Evolutionary conservation across 2,113 vertebrate genomes (phyloP).

Genomic region (Tichodroma muraria): DNA sequence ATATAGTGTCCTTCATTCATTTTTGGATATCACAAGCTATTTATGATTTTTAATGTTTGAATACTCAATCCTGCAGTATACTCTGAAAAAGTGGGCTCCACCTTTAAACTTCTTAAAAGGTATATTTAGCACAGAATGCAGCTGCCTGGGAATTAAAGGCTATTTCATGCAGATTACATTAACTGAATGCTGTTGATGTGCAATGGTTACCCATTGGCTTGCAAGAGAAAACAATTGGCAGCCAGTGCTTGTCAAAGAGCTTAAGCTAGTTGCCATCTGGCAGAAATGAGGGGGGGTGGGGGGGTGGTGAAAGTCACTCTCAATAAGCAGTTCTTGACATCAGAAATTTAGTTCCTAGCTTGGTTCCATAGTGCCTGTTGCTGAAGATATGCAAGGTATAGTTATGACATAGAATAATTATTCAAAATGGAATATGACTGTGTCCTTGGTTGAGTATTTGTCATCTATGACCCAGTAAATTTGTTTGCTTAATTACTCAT

Average conservation of each 20-base stretch:
- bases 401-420: background rate
- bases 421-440: background rate
- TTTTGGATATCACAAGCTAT: background rate
- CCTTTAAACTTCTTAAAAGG: background rate
- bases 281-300: background rate
- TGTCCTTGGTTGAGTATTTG: background rate
- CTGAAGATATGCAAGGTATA: background rate
- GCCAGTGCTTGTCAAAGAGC: background rate
- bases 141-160: background rate
- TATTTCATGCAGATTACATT: background rate
- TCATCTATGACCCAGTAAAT: background rate
- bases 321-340: background rate
- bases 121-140: background rate
- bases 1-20: background rate
- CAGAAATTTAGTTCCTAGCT: background rate
- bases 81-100: background rate
- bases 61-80: background rate
- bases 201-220: background rate
- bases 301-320: background rate
- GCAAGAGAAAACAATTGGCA: background rate
- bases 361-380: background rate
- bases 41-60: background rate
- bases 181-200: background rate
- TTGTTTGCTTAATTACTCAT: background rate
- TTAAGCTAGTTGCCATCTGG: slow-evolving; percentile 12